phyloP scores from a whole-genome alignment of 2,113 vertebrate species.

The Falcunculus frontatus region DNA sequence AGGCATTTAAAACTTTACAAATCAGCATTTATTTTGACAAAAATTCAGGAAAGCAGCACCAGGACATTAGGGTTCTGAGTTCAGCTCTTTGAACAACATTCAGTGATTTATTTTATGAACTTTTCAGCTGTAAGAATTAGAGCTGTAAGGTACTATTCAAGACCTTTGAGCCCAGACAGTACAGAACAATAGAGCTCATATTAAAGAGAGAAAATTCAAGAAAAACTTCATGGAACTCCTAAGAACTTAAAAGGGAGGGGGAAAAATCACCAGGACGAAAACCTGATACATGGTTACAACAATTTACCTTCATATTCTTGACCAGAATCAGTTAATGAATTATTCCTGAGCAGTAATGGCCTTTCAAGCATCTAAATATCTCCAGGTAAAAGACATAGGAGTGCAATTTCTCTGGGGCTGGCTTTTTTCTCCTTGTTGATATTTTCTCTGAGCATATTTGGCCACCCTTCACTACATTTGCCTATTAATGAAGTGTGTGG shows the following conservation, averaged over 20 bases:
- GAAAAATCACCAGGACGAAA: not conserved
- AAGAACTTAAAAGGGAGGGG: not conserved
- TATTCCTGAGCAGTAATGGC: not conserved
- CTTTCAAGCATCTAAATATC: conserved; percentile 2
- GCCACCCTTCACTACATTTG: not conserved
- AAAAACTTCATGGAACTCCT: not conserved
- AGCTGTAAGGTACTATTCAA: not conserved
- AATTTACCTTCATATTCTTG: not conserved
- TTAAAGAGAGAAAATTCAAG: not conserved
- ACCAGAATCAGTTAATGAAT: not conserved
- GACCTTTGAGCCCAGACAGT: not conserved
- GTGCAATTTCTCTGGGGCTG: not conserved
- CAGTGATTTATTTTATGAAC: not conserved
- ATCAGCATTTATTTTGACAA: not conserved
- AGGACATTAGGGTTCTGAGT: not conserved
- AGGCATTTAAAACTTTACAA: not conserved
- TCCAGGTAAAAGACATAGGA: not conserved
- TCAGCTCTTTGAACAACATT: not conserved
- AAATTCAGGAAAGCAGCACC: not conserved
- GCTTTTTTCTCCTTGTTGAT: not conserved
- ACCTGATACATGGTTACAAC: not conserved
- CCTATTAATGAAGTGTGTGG: not conserved
- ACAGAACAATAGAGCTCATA: not conserved
- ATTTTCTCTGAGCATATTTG: not conserved
- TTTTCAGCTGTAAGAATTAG: not conserved